These are phyloP conservation scores for Lagopus muta DNA, from an alignment of 2,113 vertebrate species.

Conservation along the genomic window DNA sequence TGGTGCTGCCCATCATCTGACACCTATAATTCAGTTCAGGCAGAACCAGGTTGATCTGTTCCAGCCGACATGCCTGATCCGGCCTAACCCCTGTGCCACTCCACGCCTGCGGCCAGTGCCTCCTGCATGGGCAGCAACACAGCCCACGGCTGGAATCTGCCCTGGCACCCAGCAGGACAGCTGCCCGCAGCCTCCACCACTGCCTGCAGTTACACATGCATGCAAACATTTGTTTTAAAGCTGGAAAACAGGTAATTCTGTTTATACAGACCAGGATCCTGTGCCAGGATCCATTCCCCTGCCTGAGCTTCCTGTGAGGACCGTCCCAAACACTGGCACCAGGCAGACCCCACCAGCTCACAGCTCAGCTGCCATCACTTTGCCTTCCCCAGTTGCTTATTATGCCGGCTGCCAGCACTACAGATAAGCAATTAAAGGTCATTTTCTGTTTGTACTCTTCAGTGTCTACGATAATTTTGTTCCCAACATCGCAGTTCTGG, in stretches of 20 bases:
- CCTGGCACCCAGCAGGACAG: background rate
- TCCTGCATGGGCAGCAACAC: background rate
- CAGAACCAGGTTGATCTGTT: background rate
- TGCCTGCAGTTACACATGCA: fast-evolving
- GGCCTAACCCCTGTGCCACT: background rate
- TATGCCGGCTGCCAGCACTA: fast-evolving
- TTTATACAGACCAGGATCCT: background rate
- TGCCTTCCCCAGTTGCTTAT: fast-evolving
- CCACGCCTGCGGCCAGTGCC: background rate
- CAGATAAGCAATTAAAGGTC: background rate
- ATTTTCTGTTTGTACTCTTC: background rate
- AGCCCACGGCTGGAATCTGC: background rate
- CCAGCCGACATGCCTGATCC: background rate
- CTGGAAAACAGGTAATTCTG: background rate
- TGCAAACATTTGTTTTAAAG: background rate
- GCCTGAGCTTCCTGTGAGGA: background rate
- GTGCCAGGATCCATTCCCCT: background rate
- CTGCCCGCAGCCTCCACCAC: background rate
- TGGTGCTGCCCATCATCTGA: background rate
- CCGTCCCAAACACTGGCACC: background rate
- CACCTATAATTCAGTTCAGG: background rate
- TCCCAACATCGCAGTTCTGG: background rate
- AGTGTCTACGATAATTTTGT: background rate
- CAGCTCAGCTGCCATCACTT: fast-evolving
- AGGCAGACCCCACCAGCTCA: fast-evolving